Evolutionary conservation across 2,888 invertebrate genomes (phyloP), one percentile per base, ranked within the genome.

Genomic region (Megamerina dolium): DNA sequence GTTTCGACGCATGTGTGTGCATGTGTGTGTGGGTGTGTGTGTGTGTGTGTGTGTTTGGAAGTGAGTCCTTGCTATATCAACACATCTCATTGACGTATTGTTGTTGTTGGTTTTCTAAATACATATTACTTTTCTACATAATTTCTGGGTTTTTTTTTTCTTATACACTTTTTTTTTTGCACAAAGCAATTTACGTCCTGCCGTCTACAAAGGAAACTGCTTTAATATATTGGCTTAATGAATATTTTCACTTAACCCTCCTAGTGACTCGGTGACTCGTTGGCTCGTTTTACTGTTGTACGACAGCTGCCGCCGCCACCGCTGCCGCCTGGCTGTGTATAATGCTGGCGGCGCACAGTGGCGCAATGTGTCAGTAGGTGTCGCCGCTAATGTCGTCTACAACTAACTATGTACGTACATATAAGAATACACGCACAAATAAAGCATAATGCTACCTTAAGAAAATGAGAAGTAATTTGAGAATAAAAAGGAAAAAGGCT

Each of bases 231-330:
- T 46, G 42, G 36, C 32, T 36, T 46, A 46, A 43, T 39, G 42
- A 42, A 46, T 39, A 42, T 46, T 46, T 46, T 42, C 39, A 46
- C 42, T 46, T 46, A 42, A 43, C 38, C 20, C 36, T 16, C 31
- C 18, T 13, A n/a, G 35, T 27, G 18, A 29, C 31, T 26, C 13
- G 19, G 20, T 18, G 30, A 5, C n/a, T n/a, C n/a, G n/a, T n/a
- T 18, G 5, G n/a, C 20, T 34, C 19, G 13, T 9, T 34, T 34
- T 34, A 9, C 9, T 13, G 13, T n/a, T 17, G 34, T 19, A 19
- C 8, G 10, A n/a, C 29, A 29, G 5, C 14, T 29, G 27, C 5
- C n/a, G 4, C 5, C 5, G 8, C 14, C n/a, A 14, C 9, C 5
- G 5, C n/a, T 13, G 29, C 9, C n/a, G 14, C 5, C n/a, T n/a